Evolutionary conservation across 1,140 invertebrate species (phyloP).

Genomic region (Cydia fagiglandana): DNA sequence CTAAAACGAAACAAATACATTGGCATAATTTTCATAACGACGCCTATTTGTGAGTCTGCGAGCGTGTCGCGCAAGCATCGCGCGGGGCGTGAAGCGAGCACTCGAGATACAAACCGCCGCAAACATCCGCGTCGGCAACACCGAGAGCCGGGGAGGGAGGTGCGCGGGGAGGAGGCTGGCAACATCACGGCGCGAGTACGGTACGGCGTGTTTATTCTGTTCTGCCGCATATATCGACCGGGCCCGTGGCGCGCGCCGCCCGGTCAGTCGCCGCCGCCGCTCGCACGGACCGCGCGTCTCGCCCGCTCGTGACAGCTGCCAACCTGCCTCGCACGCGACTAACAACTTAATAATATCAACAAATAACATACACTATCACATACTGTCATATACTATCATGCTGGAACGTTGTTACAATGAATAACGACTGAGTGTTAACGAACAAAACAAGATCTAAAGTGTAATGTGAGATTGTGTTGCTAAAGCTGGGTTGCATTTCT

Average conservation of each 20-base stretch:
- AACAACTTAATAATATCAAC: slow-evolving; percentile 33
- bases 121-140: slow-evolving; percentile 57
- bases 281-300: slow-evolving; percentile 47
- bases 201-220: slow-evolving; percentile 72
- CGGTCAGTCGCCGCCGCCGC: slow-evolving; percentile 58
- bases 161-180: slow-evolving; percentile 45
- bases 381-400: slow-evolving; percentile 42
- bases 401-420: neutral
- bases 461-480: slow-evolving; percentile 60
- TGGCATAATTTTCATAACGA: slow-evolving; percentile 35
- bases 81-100: slow-evolving; percentile 36
- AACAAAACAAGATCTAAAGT: slow-evolving; percentile 52
- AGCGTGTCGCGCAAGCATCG: slow-evolving; percentile 42
- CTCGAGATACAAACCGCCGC: slow-evolving; percentile 55
- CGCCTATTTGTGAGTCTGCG: slow-evolving; percentile 37
- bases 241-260: slow-evolving; percentile 61
- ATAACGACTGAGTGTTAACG: slow-evolving; percentile 38
- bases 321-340: slow-evolving; percentile 52
- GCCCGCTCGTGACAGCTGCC: slow-evolving; percentile 39
- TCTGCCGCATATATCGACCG: slow-evolving; percentile 76
- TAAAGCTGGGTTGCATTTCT: slow-evolving; percentile 53
- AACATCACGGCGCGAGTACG: slow-evolving; percentile 64
- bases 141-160: slow-evolving; percentile 33
- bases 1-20: slow-evolving; percentile 28
- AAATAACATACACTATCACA: slow-evolving; percentile 13